These are phyloP conservation scores for Zosterops borbonicus DNA, from an alignment of 2,113 vertebrate species.

Conservation along the genomic window DNA sequence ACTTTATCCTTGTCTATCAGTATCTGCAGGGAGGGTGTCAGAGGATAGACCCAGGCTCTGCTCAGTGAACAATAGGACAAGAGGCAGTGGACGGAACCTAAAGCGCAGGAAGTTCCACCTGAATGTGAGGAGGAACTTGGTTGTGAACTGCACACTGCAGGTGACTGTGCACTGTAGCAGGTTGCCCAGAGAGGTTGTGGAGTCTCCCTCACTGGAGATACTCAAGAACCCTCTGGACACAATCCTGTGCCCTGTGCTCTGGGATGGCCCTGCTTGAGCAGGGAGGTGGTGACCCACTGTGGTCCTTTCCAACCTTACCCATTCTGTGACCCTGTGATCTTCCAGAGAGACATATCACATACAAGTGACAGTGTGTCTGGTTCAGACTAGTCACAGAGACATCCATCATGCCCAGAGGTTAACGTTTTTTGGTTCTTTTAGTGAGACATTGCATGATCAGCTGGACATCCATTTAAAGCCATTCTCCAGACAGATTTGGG, in stretches of 20 bases:
- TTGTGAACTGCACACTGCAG: no score
- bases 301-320: not conserved
- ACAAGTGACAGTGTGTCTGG: not conserved
- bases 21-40: not conserved
- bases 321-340: not conserved
- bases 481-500: not conserved
- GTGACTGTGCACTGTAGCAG: rapidly evolving
- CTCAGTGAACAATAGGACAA: not conserved
- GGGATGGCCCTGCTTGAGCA: not conserved
- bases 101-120: not conserved
- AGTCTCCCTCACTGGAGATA: not conserved
- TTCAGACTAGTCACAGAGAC: not conserved
- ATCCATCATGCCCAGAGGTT: not conserved
- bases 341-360: not conserved
- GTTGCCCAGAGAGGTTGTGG: not conserved
- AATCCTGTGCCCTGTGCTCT: not conserved
- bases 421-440: not conserved
- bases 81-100: not conserved
- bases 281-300: not conserved
- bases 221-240: rapidly evolving
- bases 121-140: not conserved
- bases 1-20: rapidly evolving
- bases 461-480: not conserved
- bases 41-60: rapidly evolving
- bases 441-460: not conserved